Base-by-base conservation (phyloP, 2,888 invertebrate genomes). In the Polydrusus cervinus region DNA sequence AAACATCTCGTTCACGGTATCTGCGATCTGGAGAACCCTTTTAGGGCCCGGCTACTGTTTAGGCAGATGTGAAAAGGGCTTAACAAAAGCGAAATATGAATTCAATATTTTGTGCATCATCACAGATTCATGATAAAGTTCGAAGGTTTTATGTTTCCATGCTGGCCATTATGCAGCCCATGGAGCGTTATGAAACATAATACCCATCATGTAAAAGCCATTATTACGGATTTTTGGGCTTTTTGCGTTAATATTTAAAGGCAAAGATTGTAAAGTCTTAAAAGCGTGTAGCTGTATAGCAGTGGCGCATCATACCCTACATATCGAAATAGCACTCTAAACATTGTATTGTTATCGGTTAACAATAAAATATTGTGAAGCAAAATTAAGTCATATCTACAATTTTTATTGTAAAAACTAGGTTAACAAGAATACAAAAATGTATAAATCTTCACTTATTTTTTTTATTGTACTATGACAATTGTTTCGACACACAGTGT, bases 11-110 rank as follows among this genome's bases (percentile, higher is more conserved):
- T 79, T 79, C 76, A 81, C 71, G 80, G 71, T 80, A 81, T 81
- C 81, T 80, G 78, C 79, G 77, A 80, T 79, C 81, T 79, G 78
- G 74, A 79, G 79, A 79, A 81, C 81, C 80, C 79, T 80, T 74
- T 74, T 70, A 66, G 70, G 64, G 53, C 45, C 43, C 51, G 40
- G 60, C 70, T 81, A 80, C 77, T 79, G 74, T 74, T 74, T 74
- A 53, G 75, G 75, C 78, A 75, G 78, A 75, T 75, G 78, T 60
- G 70, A 64, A 70, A 70, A 66, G 70, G 66, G 66, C 66, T 66
- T 47, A 60, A 74, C 70, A 74, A 70, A 70, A 61, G 66, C 70
- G 10, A 70, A 75, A 75, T 75, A 75, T 75, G 67, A 75, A 75
- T 75, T 71, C 71, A 75, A 75, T 75, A 75, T 71, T 75, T 66